phyloP scores from a whole-genome alignment of 2,888 invertebrate genomes.

The Corythucha ciliata region DNA sequence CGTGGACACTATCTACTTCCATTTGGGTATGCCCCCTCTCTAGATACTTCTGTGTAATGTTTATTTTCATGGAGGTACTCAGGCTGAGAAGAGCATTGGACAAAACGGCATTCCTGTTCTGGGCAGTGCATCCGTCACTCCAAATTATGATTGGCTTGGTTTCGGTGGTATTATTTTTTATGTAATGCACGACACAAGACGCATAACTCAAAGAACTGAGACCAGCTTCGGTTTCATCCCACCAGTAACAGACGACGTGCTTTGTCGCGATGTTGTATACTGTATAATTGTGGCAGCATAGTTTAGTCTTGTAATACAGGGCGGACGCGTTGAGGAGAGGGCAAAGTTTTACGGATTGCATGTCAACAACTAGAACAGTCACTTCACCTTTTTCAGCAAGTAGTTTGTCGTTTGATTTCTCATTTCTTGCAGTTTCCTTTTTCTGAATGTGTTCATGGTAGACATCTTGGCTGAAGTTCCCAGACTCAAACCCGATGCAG shows the following conservation, averaged over 20 bases:
- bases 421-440: constrained; percentile 10
- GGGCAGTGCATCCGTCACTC: constrained; percentile 8
- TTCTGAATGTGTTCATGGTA: not conserved
- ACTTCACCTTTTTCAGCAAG: not conserved
- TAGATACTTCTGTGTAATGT: constrained; percentile 1
- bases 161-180: not conserved
- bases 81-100: constrained; percentile 2
- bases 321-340: not conserved
- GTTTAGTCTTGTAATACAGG: constrained; percentile 6
- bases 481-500: constrained; percentile 17
- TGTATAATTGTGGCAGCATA: constrained; percentile 2
- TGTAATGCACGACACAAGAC: constrained; percentile 7
- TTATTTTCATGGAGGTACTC: not conserved
- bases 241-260: not conserved
- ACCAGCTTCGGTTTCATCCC: not conserved
- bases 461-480: constrained; percentile 8
- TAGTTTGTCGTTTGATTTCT: constrained; percentile 10
- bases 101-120: constrained; percentile 9
- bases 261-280: constrained; percentile 1
- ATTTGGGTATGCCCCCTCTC: constrained; percentile 9
- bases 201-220: not conserved
- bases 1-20: constrained; percentile 12
- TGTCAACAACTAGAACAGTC: not conserved
- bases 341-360: not conserved
- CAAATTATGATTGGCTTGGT: constrained; percentile 4